Evolutionary conservation across 2,113 vertebrate species (phyloP).

Genomic region (Candoia aspera): DNA sequence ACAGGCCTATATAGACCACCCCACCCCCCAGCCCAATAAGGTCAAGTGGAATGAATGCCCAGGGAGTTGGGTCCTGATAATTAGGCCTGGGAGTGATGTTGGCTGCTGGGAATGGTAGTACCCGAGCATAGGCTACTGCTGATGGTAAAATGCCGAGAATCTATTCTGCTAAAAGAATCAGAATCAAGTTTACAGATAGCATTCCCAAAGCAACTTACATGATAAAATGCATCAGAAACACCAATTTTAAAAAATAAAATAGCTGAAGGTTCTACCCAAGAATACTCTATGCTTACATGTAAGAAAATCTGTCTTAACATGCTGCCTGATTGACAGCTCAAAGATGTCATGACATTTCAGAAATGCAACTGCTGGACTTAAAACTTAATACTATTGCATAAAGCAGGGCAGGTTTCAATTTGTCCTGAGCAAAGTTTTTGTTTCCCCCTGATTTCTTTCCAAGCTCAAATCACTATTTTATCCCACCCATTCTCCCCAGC

Average conservation of each 20-base stretch:
- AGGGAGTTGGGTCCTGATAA: neutral
- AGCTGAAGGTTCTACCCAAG: neutral
- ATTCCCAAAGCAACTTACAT: neutral
- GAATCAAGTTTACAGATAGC: neutral
- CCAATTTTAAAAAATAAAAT: neutral
- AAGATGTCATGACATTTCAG: neutral
- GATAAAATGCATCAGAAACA: neutral
- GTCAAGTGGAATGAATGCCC: neutral
- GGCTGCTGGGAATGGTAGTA: neutral
- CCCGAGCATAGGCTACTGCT: neutral
- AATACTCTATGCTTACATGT: neutral
- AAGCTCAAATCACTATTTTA: neutral
- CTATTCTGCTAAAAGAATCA: neutral
- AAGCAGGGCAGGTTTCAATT: constrained; percentile 10
- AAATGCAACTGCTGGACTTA: neutral
- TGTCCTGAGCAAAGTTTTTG: neutral
- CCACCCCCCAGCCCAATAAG: neutral
- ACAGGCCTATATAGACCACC: neutral
- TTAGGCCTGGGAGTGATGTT: neutral
- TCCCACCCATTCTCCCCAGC: neutral
- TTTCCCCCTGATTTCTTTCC: neutral
- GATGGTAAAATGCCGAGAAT: neutral
- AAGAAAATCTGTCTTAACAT: neutral
- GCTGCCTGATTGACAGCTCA: neutral
- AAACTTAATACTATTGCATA: neutral